phyloP scores from a whole-genome alignment of 2,113 vertebrate genomes.

The Sisor rabdophorus region DNA sequence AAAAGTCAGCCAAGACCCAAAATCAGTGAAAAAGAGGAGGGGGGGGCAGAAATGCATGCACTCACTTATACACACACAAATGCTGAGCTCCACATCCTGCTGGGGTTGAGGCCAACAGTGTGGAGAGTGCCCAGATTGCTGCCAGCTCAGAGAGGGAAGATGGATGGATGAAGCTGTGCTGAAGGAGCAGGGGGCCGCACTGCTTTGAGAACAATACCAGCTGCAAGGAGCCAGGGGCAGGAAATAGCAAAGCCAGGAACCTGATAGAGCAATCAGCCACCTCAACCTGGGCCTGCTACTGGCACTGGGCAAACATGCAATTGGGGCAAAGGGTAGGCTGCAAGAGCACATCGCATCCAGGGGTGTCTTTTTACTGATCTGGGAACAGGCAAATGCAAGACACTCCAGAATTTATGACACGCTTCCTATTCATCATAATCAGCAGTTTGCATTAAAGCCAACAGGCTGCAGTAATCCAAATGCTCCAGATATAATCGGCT shows the following conservation, averaged over 20 bases:
- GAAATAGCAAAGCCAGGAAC: constrained; percentile 40
- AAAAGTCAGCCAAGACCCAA: constrained; percentile 81
- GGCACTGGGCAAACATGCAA: constrained; percentile 35
- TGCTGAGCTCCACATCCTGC: constrained; percentile 76
- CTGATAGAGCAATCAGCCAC: constrained; percentile 43
- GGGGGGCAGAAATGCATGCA: constrained; percentile 55
- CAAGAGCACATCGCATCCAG: constrained; percentile 17
- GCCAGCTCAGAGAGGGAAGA: constrained; percentile 73
- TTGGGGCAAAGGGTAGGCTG: constrained; percentile 33
- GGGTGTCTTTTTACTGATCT: constrained; percentile 13
- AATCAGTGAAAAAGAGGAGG: constrained; percentile 65
- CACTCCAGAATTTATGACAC: constrained; percentile 34
- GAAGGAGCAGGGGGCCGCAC: constrained; percentile 43
- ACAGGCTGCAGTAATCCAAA: constrained; percentile 37
- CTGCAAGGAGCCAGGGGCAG: constrained; percentile 44
- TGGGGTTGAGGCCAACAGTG: constrained; percentile 71
- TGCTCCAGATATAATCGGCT: constrained; percentile 42
- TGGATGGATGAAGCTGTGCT: constrained; percentile 56
- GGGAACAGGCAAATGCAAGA: constrained; percentile 17
- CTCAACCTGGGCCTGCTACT: constrained; percentile 32
- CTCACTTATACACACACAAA: constrained; percentile 52
- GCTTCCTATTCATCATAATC: constrained; percentile 46
- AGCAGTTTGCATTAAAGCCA: constrained; percentile 35
- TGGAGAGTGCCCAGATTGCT: constrained; percentile 72
- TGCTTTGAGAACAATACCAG: constrained; percentile 52